Evolutionary conservation across 1,140 invertebrate species (phyloP).

Genomic region (Sycophila sp.): DNA sequence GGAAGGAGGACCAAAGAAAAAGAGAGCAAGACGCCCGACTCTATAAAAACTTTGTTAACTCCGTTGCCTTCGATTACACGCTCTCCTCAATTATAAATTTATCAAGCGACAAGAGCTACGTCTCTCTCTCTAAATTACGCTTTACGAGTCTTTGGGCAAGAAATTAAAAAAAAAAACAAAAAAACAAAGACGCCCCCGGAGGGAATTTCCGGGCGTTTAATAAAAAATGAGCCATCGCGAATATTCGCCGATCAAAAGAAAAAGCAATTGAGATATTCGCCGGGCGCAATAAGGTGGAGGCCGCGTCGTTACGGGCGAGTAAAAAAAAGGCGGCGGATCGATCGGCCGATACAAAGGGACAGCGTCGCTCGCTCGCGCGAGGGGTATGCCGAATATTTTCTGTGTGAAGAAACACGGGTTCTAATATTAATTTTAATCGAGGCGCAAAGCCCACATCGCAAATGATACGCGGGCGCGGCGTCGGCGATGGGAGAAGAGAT

Average conservation of each 20-base stretch:
- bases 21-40: background rate
- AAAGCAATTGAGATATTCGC: background rate
- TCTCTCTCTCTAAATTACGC: background rate
- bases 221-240: background rate
- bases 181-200: background rate
- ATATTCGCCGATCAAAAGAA: background rate
- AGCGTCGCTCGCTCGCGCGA: background rate
- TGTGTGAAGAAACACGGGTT: constrained; percentile 61
- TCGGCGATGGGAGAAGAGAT: constrained; percentile 43
- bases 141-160: no score
- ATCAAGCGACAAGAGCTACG: constrained; percentile 6
- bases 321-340: background rate
- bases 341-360: constrained; percentile 19
- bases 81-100: constrained; percentile 40
- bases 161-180: background rate
- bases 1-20: constrained; percentile 37
- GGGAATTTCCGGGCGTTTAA: background rate
- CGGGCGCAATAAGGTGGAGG: background rate
- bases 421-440: constrained; percentile 65
- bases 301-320: background rate
- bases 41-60: constrained; percentile 42
- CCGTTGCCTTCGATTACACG: constrained; percentile 35
- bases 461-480: constrained; percentile 46
- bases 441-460: constrained; percentile 49
- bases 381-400: constrained; percentile 54